These are phyloP conservation scores for Betta splendens DNA, from an alignment of 2,797 vertebrate genomes.

Conservation along the genomic window DNA sequence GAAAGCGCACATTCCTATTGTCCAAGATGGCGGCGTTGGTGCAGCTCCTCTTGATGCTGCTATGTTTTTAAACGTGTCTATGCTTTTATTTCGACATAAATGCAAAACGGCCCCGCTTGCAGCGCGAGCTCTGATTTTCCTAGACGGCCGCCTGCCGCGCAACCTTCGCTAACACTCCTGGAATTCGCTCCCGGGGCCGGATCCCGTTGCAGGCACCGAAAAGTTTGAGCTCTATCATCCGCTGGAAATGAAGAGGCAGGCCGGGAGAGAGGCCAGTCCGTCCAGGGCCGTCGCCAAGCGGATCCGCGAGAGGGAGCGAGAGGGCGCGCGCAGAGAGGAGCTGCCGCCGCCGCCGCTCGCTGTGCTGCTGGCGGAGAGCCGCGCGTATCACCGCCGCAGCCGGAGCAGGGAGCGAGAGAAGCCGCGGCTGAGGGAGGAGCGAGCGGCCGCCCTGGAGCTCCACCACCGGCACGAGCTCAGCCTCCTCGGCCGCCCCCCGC, in stretches of 20 bases:
- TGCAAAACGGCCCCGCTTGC: neutral
- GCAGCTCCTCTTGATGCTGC: constrained; percentile 64
- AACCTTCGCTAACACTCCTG: constrained; percentile 23
- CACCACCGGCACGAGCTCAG: constrained; percentile 82
- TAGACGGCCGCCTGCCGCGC: constrained; percentile 25
- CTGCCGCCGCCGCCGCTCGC: constrained; percentile 73
- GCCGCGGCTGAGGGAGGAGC: constrained; percentile 75
- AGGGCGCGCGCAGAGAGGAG: constrained; percentile 77
- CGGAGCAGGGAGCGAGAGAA: constrained; percentile 84
- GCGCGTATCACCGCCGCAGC: constrained; percentile 79
- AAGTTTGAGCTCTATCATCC: constrained; percentile 78
- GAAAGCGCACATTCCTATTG: constrained; percentile 92
- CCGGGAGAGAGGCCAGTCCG: constrained; percentile 90
- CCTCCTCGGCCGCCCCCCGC: constrained; percentile 78
- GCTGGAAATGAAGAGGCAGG: constrained; percentile 90
- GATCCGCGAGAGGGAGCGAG: constrained; percentile 81
- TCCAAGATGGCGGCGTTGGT: constrained; percentile 92
- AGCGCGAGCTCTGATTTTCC: constrained; percentile 5
- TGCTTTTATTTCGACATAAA: constrained; percentile 20
- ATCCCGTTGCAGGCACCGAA: constrained; percentile 62
- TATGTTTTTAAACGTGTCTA: constrained; percentile 71
- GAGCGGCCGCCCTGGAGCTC: constrained; percentile 69
- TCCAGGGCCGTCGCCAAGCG: constrained; percentile 83
- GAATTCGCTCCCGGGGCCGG: constrained; percentile 33
- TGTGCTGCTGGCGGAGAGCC: constrained; percentile 78